These are phyloP conservation scores for Mandrillus leucophaeus DNA, from an alignment of 2,113 vertebrate genomes.

Conservation along the genomic window DNA sequence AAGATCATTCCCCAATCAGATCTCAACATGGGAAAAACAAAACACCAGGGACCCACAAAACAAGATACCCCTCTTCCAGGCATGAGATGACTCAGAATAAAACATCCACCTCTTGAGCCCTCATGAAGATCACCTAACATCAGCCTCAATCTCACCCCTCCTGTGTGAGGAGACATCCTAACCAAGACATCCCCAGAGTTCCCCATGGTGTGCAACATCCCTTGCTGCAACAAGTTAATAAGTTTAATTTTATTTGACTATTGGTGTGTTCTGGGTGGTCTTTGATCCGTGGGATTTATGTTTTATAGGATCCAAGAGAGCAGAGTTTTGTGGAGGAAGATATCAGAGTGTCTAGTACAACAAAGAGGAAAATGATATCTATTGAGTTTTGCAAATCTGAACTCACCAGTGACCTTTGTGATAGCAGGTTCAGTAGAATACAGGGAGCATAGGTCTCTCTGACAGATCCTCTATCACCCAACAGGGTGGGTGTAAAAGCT, in stretches of 20 bases:
- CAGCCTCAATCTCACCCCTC: neutral
- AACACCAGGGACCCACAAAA: neutral
- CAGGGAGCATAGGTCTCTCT: neutral
- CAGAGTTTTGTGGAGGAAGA: neutral
- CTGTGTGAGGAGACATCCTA: neutral
- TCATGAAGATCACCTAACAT: neutral
- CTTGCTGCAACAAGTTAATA: neutral
- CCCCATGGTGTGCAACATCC: too few species aligned
- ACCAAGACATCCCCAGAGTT: neutral
- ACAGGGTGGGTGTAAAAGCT: neutral
- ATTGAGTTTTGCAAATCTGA: neutral
- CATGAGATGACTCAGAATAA: neutral
- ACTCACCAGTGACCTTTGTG: neutral
- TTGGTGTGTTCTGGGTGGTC: neutral
- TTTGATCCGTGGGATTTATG: neutral
- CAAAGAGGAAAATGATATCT: too few species aligned
- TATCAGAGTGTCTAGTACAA: neutral
- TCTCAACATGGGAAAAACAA: neutral
- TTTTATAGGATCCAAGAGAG: neutral
- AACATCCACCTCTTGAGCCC: neutral
- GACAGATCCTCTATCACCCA: neutral
- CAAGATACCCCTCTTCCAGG: too few species aligned
- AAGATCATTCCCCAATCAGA: neutral
- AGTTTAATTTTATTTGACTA: neutral
- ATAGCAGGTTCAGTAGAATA: neutral